Conservation (phyloP, 2,888 invertebrate species). For the Conus canariensis region DNA sequence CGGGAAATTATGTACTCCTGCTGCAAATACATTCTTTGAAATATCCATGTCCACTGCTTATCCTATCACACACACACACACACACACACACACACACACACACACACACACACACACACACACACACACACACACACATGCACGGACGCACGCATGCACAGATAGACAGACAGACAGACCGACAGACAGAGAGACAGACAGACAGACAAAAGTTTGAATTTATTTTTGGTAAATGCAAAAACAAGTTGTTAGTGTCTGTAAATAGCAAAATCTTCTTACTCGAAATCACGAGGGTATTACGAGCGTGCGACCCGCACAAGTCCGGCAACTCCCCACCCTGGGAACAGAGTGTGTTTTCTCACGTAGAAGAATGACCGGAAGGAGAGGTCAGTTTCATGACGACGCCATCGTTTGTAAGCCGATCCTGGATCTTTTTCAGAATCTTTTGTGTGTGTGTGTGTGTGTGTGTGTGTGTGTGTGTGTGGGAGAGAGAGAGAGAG, state of each 20-base stretch:
- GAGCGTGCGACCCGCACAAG: neutral
- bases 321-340: neutral
- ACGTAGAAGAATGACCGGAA: constrained; percentile 30
- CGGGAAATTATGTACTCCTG: no score
- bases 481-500: constrained; percentile 2
- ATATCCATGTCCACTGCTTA: no score
- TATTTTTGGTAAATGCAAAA: no score
- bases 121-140: neutral
- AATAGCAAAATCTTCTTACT: no score
- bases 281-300: no score
- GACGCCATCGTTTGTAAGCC: neutral
- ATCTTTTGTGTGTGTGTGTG: neutral
- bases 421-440: neutral
- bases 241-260: no score
- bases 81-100: neutral
- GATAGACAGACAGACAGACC: neutral
- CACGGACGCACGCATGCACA: neutral
- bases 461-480: no score
- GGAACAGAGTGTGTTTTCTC: neutral
- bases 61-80: no score
- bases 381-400: neutral
- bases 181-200: neutral
- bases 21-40: no score
- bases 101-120: constrained; percentile 16
- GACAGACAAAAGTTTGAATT: no score